Base-by-base conservation (phyloP, 1,140 invertebrate species). In the Lepidostoma basale region DNA sequence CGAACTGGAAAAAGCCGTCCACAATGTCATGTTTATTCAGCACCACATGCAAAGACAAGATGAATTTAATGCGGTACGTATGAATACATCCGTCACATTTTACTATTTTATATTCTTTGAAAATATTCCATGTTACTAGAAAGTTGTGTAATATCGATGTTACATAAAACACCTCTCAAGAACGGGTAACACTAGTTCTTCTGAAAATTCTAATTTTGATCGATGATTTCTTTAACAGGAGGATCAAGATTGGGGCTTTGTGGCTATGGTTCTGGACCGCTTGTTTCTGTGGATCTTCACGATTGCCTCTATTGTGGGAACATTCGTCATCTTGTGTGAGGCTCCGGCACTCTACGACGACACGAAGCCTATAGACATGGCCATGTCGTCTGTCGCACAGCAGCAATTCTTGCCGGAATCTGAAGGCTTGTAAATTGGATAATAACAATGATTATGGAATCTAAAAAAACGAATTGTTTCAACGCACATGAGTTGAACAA, bases 171-270 rank as follows among this genome's bases (percentile, higher is more conserved):
- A n/a, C n/a, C n/a, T n/a, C n/a, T n/a, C n/a, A n/a, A n/a, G n/a
- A n/a, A n/a, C n/a, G n/a, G n/a, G n/a, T 36, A n/a, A 8, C n/a
- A 36, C n/a, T 36, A n/a, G 6, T 36, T 36, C 6, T 6, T 36
- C 6, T 36, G 6, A 6, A 36, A 6, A 36, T 8, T n/a, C 6
- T 36, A 36, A 8, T 36, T 6, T 36, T 36, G 6, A 6, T 36
- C 6, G 6, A n/a, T 8, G 33, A 60, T 26, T 60, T 58, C 2
- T 23, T 56, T 56, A 33, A 68, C 80, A 97, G 94, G 93, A 96
- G 79, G 94, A 97, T 83, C 93, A 96, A 86, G 98, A 99, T 78
- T 99, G 98, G 98, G 97, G 96, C 54, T 99, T 98, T 79, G 96
- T 99, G 3, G 97, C 98, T 14, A 99, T 99, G 96, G 97, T 99